phyloP scores from a whole-genome alignment of 2,888 invertebrate species.

The Halocaridina rubra region DNA sequence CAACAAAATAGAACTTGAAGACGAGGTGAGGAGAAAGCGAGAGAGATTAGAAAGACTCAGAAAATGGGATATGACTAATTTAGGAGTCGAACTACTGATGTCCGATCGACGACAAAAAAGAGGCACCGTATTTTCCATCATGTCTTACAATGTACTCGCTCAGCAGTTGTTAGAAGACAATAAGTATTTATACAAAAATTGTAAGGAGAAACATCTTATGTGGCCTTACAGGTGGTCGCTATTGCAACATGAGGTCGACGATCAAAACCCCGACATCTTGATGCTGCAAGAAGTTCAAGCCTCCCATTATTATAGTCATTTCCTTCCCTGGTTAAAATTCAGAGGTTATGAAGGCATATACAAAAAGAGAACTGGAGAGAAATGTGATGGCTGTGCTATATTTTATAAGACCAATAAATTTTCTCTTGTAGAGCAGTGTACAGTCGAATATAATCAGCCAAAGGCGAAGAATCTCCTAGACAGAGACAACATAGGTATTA shows the following conservation, averaged over 20 bases:
- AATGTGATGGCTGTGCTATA: constrained; percentile 91
- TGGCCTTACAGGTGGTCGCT: constrained; percentile 61
- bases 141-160: constrained; percentile 63
- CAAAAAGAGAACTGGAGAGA: constrained; percentile 84
- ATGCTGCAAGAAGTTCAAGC: constrained; percentile 90
- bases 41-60: constrained; percentile 22
- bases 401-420: constrained; percentile 81
- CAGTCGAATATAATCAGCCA: constrained; percentile 77
- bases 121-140: constrained; percentile 48
- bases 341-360: constrained; percentile 79
- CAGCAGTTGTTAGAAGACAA: constrained; percentile 47
- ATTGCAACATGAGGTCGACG: constrained; percentile 72
- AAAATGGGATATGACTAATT: constrained; percentile 39
- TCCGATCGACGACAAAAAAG: not conserved
- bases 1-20: constrained; percentile 27
- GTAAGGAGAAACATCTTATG: constrained; percentile 20
- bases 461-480: constrained; percentile 76
- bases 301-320: constrained; percentile 77
- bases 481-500: constrained; percentile 88
- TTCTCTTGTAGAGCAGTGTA: constrained; percentile 74
- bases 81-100: constrained; percentile 24
- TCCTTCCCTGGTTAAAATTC: constrained; percentile 69
- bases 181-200: constrained; percentile 34
- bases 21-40: not conserved
- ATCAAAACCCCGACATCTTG: constrained; percentile 75